Conservation (phyloP, 2,797 vertebrate species). For the Poeciliopsis paucimaculata region DNA sequence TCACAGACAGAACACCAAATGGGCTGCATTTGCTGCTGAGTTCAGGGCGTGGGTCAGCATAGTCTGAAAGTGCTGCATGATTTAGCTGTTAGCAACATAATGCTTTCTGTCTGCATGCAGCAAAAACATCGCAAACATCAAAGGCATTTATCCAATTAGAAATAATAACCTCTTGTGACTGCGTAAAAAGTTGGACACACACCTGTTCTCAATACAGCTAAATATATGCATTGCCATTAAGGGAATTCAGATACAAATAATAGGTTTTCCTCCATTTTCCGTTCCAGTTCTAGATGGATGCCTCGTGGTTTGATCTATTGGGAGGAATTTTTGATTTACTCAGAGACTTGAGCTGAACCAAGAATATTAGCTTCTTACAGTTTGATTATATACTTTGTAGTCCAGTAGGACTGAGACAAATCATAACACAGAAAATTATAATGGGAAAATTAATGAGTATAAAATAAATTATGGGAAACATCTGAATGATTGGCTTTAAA, state of each 20-base stretch:
- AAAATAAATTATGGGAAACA: background rate
- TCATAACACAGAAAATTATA: background rate
- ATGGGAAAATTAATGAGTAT: background rate
- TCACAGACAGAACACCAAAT: background rate
- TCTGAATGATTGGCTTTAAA: background rate
- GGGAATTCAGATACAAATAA: background rate
- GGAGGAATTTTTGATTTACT: background rate
- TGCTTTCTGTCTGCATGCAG: background rate
- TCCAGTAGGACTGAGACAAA: background rate
- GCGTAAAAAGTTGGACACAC: background rate
- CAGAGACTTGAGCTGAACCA: background rate
- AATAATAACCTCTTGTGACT: background rate
- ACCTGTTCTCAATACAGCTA: background rate
- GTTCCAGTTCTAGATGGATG: background rate
- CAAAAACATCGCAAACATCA: background rate
- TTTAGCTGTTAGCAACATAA: constrained; percentile 1
- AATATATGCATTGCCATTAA: background rate
- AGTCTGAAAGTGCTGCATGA: background rate
- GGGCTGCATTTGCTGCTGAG: background rate
- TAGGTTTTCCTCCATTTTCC: background rate
- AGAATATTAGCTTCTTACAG: constrained; percentile 11
- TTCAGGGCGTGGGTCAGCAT: background rate
- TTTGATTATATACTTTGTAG: constrained; percentile 11
- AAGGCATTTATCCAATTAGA: background rate
- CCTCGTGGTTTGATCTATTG: background rate